phyloP scores from a whole-genome alignment of 2,113 vertebrate species.

The Ctenomys sociabilis region DNA sequence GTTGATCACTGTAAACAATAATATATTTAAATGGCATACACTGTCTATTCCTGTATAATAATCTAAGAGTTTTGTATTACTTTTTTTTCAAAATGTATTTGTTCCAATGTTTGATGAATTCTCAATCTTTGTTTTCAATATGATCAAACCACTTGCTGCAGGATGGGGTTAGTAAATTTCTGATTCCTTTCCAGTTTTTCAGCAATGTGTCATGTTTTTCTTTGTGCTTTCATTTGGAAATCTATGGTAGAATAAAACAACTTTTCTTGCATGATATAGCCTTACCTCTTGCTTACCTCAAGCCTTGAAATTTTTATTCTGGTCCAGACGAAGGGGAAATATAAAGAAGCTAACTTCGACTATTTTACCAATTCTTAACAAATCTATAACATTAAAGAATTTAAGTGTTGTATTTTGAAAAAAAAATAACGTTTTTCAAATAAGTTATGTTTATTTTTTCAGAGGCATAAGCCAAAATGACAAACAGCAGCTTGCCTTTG shows the following conservation, averaged over 20 bases:
- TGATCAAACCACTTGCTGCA: neutral
- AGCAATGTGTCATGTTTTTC: neutral
- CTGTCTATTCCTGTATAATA: neutral
- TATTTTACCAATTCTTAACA: constrained; percentile 86
- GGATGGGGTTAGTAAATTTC: neutral
- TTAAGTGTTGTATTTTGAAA: too few relatives aligned
- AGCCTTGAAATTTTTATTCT: constrained; percentile 64
- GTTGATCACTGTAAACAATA: neutral
- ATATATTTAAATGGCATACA: neutral
- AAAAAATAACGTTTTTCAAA: too few relatives aligned
- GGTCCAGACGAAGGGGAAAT: constrained; percentile 55
- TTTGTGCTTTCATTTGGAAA: constrained; percentile 34
- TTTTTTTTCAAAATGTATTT: neutral
- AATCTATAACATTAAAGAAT: constrained; percentile 81
- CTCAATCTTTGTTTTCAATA: neutral
- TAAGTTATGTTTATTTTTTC: constrained; percentile 67
- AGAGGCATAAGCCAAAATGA: constrained; percentile 50
- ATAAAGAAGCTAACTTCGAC: constrained; percentile 73
- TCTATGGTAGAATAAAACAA: constrained; percentile 1
- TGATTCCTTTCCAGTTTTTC: neutral
- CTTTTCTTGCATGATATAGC: constrained; percentile 7
- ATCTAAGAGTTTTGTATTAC: neutral
- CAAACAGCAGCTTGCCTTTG: constrained; percentile 58
- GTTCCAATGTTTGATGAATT: neutral
- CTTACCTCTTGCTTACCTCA: constrained; percentile 15